These are phyloP conservation scores for Montipora sp. DNA, from an alignment of 64 coral and sea anemone species.

Conservation along the genomic window DNA sequence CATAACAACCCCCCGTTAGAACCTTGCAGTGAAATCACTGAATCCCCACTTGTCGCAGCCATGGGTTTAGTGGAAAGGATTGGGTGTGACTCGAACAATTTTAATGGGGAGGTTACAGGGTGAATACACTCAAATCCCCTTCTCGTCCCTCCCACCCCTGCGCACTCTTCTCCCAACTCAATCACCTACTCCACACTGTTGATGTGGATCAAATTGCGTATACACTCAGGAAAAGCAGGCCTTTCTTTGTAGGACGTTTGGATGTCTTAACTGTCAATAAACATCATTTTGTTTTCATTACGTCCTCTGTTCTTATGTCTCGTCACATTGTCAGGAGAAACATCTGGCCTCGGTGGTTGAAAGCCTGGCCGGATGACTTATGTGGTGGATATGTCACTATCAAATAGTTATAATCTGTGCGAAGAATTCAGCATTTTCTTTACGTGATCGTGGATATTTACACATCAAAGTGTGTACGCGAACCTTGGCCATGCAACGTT, in stretches of 20 bases:
- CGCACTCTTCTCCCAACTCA: not conserved
- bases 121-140: not conserved
- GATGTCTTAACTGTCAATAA: conserved; percentile 56
- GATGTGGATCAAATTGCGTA: not conserved
- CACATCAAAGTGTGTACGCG: no score
- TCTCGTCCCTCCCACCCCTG: not conserved
- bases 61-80: conserved; percentile 49
- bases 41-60: conserved; percentile 43
- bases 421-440: no score
- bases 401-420: no score
- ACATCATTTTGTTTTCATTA: conserved; percentile 32
- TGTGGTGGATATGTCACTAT: no score
- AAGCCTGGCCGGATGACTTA: no score
- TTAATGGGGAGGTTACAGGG: conserved; percentile 48
- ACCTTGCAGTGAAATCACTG: conserved; percentile 24
- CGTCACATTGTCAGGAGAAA: not conserved
- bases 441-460: no score
- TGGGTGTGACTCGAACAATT: conserved; percentile 37
- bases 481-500: no score
- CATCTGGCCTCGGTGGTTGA: no score
- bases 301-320: conserved; percentile 5
- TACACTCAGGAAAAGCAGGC: not conserved
- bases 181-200: not conserved
- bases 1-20: conserved; percentile 34
- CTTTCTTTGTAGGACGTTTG: conserved; percentile 52